Conservation (phyloP, 1,140 invertebrate species). For the Neuroterus valhalla region DNA sequence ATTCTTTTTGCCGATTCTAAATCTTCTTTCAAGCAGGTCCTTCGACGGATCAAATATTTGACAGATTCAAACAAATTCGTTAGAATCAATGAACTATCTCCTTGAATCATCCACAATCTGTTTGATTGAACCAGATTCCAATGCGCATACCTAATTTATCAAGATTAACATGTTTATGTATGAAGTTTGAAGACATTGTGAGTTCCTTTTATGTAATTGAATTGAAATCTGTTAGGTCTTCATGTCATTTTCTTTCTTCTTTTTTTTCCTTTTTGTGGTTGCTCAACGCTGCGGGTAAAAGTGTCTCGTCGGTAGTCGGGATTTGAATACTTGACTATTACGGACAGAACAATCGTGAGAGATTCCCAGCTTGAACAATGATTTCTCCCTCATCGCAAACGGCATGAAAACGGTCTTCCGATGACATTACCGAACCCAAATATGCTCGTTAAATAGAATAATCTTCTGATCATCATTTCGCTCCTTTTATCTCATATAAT, state of each 20-base stretch:
- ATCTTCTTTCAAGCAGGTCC: too few species aligned
- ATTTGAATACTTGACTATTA: slow-evolving; percentile 70
- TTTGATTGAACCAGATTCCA: too few species aligned
- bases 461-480: slow-evolving; percentile 10
- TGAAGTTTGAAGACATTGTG: too few species aligned
- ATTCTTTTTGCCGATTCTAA: too few species aligned
- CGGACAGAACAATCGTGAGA: slow-evolving; percentile 73
- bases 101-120: too few species aligned
- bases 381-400: slow-evolving; percentile 60
- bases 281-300: slow-evolving; percentile 65
- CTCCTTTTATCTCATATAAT: slow-evolving; percentile 5
- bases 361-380: slow-evolving; percentile 73
- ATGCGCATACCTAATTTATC: too few species aligned
- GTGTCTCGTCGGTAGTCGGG: slow-evolving; percentile 55
- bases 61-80: too few species aligned
- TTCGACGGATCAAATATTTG: too few species aligned
- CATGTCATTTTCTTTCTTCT: not conserved
- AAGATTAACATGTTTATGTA: too few species aligned
- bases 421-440: slow-evolving; percentile 59
- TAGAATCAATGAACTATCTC: too few species aligned
- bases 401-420: slow-evolving; percentile 63
- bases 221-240: not conserved
- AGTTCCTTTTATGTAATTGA: not conserved
- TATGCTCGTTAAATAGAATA: slow-evolving; percentile 31
- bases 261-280: slow-evolving; percentile 56